These are phyloP conservation scores for Eremobia ochroleuca DNA, from an alignment of 2,888 invertebrate genomes.

Conservation along the genomic window DNA sequence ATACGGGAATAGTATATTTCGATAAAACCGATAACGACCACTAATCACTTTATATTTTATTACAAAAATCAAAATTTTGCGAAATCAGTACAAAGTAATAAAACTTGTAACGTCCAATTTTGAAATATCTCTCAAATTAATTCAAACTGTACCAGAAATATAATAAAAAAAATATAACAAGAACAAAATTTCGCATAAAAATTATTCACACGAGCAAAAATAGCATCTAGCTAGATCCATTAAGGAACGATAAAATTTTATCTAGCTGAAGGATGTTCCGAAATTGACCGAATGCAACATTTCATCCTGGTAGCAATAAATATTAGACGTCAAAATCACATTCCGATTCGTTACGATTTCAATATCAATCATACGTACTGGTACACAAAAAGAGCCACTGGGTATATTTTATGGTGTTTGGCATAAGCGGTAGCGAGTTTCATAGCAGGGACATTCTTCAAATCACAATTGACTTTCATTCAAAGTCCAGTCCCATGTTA, in stretches of 20 bases:
- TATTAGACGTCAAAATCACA: conserved; percentile 83
- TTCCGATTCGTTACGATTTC: conserved; percentile 84
- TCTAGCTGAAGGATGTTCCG: conserved; percentile 54
- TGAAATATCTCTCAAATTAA: conserved; percentile 24
- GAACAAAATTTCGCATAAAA: conserved; percentile 23
- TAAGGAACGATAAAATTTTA: conserved; percentile 61
- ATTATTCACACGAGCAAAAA: conserved; percentile 58
- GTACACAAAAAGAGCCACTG: conserved; percentile 73
- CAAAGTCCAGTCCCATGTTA: too few species aligned
- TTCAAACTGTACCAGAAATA: conserved; percentile 22
- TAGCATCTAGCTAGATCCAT: conserved; percentile 61
- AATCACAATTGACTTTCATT: neutral
- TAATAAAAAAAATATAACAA: conserved; percentile 22
- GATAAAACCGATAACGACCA: neutral
- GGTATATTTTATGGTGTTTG: conserved; percentile 64
- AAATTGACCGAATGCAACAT: conserved; percentile 58
- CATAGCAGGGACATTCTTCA: neutral
- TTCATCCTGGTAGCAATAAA: conserved; percentile 73
- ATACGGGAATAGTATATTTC: neutral
- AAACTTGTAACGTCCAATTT: conserved; percentile 42
- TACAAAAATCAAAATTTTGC: neutral
- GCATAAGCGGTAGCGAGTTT: conserved; percentile 60
- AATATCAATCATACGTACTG: conserved; percentile 82
- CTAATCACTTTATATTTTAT: neutral
- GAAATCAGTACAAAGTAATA: conserved; percentile 23